Conservation (phyloP, 2,113 vertebrate species). For the Stomatorhinus ivindoensis region DNA sequence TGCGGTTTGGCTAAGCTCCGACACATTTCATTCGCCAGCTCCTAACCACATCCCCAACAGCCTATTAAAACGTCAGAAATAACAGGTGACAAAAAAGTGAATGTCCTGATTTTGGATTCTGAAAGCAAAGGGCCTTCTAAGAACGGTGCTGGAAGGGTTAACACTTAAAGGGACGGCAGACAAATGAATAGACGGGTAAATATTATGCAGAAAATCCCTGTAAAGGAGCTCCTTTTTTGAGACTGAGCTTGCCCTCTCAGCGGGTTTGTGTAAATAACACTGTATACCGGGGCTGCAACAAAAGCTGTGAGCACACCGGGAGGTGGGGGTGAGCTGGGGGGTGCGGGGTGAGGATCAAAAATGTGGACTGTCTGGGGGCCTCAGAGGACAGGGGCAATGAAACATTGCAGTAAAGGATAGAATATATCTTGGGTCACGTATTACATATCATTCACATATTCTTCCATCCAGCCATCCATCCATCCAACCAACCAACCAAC, state of each 20-base stretch:
- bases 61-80: neutral
- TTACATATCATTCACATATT: neutral
- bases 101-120: neutral
- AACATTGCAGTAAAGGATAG: neutral
- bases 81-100: neutral
- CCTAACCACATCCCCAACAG: neutral
- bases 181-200: neutral
- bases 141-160: neutral
- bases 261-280: neutral
- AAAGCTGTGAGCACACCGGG: neutral
- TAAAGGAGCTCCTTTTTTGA: neutral
- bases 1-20: conserved; percentile 6
- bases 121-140: neutral
- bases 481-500: neutral
- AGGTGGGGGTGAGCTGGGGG: neutral
- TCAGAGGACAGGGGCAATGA: neutral
- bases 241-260: neutral
- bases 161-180: neutral
- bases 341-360: neutral
- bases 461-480: neutral
- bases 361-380: neutral
- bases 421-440: neutral
- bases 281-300: neutral
- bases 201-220: neutral
- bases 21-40: neutral